Conservation (phyloP, 1,140 invertebrate genomes). For the Drosophila elegans region DNA sequence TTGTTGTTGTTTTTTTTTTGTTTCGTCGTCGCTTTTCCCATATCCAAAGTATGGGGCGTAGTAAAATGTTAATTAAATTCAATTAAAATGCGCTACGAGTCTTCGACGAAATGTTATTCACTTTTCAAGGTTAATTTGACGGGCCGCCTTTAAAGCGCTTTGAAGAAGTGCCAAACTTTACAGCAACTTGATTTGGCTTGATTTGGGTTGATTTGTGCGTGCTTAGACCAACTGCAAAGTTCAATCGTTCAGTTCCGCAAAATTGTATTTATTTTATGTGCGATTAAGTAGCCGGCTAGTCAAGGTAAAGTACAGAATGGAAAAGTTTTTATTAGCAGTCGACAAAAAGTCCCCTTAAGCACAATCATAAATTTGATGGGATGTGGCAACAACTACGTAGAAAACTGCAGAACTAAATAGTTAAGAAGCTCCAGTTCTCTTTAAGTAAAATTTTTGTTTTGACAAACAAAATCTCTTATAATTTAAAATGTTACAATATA, state of each 20-base stretch:
- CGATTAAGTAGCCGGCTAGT: constrained; percentile 19
- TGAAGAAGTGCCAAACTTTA: constrained; percentile 73
- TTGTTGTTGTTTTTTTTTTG: constrained; percentile 11
- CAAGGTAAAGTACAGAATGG: constrained; percentile 58
- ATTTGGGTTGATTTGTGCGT: constrained; percentile 15
- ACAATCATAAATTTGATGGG: neutral
- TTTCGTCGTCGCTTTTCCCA: constrained; percentile 62
- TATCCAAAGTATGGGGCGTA: constrained; percentile 78
- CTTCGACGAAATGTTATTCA: constrained; percentile 81
- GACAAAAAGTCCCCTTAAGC: neutral
- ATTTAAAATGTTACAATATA: too few relatives aligned
- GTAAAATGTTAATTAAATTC: constrained; percentile 81
- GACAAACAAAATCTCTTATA: too few relatives aligned
- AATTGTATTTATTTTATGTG: constrained; percentile 61
- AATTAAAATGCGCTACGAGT: constrained; percentile 78
- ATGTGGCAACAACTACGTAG: too few relatives aligned
- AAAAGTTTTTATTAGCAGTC: constrained; percentile 42
- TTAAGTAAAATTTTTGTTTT: too few relatives aligned
- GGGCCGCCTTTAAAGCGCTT: constrained; percentile 47
- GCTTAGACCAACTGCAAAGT: constrained; percentile 35
- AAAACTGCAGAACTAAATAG: too few relatives aligned
- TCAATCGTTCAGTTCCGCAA: constrained; percentile 65
- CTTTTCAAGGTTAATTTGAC: constrained; percentile 78
- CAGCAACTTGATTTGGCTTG: neutral
- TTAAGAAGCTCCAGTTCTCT: too few relatives aligned